Evolutionary conservation across 1,140 invertebrate species (phyloP).

Genomic region (Brevipalpus yothersi): DNA sequence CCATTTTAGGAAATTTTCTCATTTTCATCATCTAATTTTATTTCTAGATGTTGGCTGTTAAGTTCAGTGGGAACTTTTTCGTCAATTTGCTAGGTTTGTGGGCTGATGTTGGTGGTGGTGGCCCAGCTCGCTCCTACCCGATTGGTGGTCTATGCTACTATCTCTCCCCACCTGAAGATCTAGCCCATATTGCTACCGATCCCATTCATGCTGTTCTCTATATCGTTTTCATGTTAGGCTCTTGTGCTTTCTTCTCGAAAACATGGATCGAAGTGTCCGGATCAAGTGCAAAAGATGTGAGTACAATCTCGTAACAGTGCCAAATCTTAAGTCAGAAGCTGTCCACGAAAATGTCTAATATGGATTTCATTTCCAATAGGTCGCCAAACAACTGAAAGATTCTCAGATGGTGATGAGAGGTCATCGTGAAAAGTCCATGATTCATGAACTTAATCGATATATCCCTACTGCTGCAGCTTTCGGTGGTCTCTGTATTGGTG

Average conservation of each 20-base stretch:
- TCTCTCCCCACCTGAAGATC: constrained; percentile 88
- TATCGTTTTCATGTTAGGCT: constrained; percentile 96
- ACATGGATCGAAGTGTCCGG: constrained; percentile 99
- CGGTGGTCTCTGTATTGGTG: constrained; percentile 92
- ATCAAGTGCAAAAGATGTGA: constrained; percentile 95
- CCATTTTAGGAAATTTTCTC: not conserved
- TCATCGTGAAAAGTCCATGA: constrained; percentile 96
- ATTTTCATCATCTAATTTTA: constrained; percentile 9
- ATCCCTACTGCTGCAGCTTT: constrained; percentile 99
- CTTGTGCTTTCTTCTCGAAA: constrained; percentile 99
- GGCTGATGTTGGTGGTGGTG: constrained; percentile 89
- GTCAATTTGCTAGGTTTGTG: constrained; percentile 96
- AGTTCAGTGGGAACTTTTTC: constrained; percentile 88
- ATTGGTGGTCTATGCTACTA: constrained; percentile 96
- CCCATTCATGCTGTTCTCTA: constrained; percentile 90
- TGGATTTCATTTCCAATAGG: constrained; percentile 26
- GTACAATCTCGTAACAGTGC: no score
- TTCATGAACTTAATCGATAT: constrained; percentile 94
- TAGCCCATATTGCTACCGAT: constrained; percentile 81
- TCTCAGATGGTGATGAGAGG: constrained; percentile 99
- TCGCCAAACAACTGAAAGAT: constrained; percentile 96
- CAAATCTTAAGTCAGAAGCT: no score
- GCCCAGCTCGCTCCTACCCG: constrained; percentile 80
- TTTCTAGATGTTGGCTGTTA: constrained; percentile 80
- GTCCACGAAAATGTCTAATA: not conserved